Percentiles rank a stretch among this genome's conserved stretches.
These are phyloP conservation scores for Phaenicophaeus curvirostris DNA, from an alignment of 2,797 vertebrate genomes.

Conservation along the genomic window DNA sequence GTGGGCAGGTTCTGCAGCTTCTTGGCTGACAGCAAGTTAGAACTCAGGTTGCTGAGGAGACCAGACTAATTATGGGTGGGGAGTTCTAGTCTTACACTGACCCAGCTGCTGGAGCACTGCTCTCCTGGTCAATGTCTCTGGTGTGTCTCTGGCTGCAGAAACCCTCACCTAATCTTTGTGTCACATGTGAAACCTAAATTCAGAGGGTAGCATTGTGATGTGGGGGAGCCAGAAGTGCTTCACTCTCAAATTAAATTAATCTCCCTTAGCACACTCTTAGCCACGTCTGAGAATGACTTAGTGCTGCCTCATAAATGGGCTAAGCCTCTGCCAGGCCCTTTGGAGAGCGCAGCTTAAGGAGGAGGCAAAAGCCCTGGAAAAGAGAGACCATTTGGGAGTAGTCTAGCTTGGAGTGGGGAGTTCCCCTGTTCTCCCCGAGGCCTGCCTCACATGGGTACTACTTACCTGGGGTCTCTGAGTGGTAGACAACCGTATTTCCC, in stretches of 20 bases:
- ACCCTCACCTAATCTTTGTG: not conserved
- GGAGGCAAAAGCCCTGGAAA: not conserved
- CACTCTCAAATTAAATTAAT: not conserved
- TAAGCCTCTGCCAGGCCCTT: not conserved
- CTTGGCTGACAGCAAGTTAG: not conserved
- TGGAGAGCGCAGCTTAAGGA: not conserved
- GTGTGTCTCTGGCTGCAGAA: not conserved
- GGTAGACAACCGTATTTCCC: not conserved
- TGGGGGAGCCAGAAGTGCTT: not conserved
- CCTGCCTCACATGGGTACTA: fast-evolving
- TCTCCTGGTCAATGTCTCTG: not conserved
- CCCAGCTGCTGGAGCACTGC: not conserved
- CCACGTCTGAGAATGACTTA: not conserved
- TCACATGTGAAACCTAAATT: not conserved
- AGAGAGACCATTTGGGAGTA: not conserved
- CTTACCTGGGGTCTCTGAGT: not conserved
- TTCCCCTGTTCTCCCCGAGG: not conserved
- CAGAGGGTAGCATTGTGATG: not conserved
- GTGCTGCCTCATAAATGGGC: not conserved
- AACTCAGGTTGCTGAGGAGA: not conserved
- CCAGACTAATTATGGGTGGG: not conserved
- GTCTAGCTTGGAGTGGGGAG: not conserved
- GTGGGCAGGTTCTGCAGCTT: not conserved
- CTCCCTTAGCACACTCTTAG: not conserved
- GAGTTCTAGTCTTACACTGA: not conserved